Evolutionary conservation across 2,888 invertebrate species (phyloP), one percentile per base, ranked within the genome.

Genomic region (Heliconius cydno): DNA sequence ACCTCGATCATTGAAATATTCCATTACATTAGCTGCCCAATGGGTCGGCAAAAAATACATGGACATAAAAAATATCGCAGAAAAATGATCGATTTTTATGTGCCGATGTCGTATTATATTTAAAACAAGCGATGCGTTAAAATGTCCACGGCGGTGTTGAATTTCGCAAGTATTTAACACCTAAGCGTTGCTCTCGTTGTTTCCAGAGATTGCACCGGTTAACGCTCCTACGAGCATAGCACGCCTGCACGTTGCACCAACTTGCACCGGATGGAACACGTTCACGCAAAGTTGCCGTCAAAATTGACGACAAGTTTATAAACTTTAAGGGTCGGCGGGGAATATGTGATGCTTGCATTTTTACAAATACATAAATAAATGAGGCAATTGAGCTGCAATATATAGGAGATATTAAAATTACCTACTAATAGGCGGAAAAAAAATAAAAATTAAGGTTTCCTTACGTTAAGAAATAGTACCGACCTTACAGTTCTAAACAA

Each of bases 211-310:
- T 68, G 34, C 41, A 22, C n/a, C 30, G 25, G 3, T 46, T 66
- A 77, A 77, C 65, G 77, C 77, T 72, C 65, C 63, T 63, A 25
- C 34, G 72, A 74, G 10, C 67, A 73, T 38, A 9, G 66, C 34
- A 68, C 38, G 52, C 52, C 19, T 19, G 19, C 19, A 7, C 52
- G 52, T 6, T 52, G 19, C 52, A 52, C 52, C 52, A n/a, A 22
- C 30, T 73, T 68, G 22, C 19, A 65, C 28, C 65, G 65, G 75
- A 19, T 28, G 41, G 65, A 28, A 63, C 41, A 46, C 28, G 74
- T 41, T 46, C 65, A n/a, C 2, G 65, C 41, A 22, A 28, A 75
- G 25, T 75, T 46, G 22, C 2, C 22, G 57, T 52, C 13, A 34
- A 15, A 57, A 57, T 60, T 34, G n/a, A 30, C 12, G 6, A 28